phyloP scores from a whole-genome alignment of 2,888 invertebrate genomes.

The Lysandra bellargus region DNA sequence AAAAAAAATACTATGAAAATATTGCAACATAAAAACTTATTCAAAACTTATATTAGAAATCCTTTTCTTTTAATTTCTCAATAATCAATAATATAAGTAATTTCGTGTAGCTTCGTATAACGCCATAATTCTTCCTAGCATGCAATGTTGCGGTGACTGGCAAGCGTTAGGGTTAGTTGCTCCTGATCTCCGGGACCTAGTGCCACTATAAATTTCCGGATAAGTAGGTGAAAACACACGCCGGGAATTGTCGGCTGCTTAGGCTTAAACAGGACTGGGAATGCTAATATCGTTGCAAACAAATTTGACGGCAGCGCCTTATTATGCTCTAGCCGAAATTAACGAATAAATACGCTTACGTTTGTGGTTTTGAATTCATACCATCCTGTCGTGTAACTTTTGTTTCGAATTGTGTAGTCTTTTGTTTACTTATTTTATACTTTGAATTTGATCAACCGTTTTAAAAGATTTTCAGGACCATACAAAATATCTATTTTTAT shows the following conservation, averaged over 20 bases:
- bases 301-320: constrained; percentile 8
- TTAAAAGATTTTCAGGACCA: too few relatives aligned
- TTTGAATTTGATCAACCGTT: too few relatives aligned
- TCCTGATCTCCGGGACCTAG: constrained; percentile 44
- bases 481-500: too few relatives aligned
- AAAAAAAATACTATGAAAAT: neutral
- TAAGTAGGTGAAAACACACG: constrained; percentile 41
- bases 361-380: constrained; percentile 5
- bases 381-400: neutral
- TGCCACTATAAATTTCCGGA: constrained; percentile 41
- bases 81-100: constrained; percentile 32
- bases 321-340: neutral
- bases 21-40: neutral
- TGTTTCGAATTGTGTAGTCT: neutral
- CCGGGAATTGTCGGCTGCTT: constrained; percentile 34
- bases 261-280: constrained; percentile 28
- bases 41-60: neutral
- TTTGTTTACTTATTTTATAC: too few relatives aligned
- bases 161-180: constrained; percentile 45
- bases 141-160: constrained; percentile 44
- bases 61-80: neutral
- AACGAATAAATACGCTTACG: neutral
- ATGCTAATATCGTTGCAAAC: constrained; percentile 21
- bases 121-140: constrained; percentile 44
- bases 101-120: constrained; percentile 37